Base-by-base conservation (phyloP, 2,888 invertebrate genomes). In the Sinodicranocentrus sp. region DNA sequence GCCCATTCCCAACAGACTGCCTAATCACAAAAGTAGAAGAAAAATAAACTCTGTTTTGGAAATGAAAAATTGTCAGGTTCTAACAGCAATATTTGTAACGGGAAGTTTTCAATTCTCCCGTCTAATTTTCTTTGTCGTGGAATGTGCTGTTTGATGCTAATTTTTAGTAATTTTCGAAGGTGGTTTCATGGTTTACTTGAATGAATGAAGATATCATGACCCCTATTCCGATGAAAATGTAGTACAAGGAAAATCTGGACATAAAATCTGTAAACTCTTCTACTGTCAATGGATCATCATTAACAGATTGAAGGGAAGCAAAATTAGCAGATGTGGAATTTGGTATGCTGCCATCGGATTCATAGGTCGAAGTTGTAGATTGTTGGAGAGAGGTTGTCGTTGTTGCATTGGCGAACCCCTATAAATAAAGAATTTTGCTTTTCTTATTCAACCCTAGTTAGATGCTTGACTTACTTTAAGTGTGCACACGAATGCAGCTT, bases 161-260 rank as follows among this genome's bases (percentile, higher is more conserved):
- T 6, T 2, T 28, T 5, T 1, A 44, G 0, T 39, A 57, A 23
- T 23, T 19, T 33, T 39, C 5, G 25, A 72, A 72, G 21, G 6
- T 8, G 15, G 72, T 26, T 52, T 52, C 39, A 39, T 19, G 19
- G 59, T 2, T 73, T 84, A 91, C 91, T 89, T 92, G 92, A 44
- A 91, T 86, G 82, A 91, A 91, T 0, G 91, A 90, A 25, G 92
- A 90, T 44, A 91, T 85, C 72, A 92, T 90, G 73, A 92, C 92
- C 6, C 89, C 90, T 1, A 91, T 89, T 2, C 92, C 92, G 75
- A 92, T 91, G 79, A 90, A 90, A 0, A 91, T 87, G 85, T 92
- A 92, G 76, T 90, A 90, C n/a, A 90, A 54, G 0, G 91, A 89
- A 83, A 89, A 90, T 17, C 71, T 75, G 5, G 89, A 87, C 90